These are phyloP conservation scores for Chesias legatella DNA, from an alignment of 2,888 invertebrate genomes.

Conservation along the genomic window DNA sequence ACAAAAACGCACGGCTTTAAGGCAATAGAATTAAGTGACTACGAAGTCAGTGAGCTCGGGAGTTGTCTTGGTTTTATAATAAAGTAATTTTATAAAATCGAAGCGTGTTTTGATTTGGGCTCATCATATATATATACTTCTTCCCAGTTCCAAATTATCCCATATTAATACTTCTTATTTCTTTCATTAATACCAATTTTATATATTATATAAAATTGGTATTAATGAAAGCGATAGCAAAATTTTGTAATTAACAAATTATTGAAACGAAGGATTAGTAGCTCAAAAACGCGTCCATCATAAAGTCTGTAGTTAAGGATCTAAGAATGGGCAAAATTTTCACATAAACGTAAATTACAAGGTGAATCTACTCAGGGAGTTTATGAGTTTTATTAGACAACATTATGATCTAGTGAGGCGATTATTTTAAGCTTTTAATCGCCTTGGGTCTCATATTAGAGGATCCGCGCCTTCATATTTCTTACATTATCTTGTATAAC, in stretches of 20 bases:
- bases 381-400: conserved; percentile 31
- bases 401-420: conserved; percentile 29
- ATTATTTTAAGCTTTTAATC: conserved; percentile 40
- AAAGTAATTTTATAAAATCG: too few species aligned
- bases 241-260: neutral
- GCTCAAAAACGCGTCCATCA: conserved; percentile 1
- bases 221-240: neutral
- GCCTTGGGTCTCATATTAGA: conserved; percentile 34
- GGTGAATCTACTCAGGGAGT: conserved; percentile 21
- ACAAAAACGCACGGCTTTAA: too few species aligned
- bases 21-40: too few species aligned
- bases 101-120: too few species aligned
- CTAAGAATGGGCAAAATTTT: conserved; percentile 1
- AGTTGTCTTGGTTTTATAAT: too few species aligned
- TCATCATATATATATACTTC: too few species aligned
- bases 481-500: conserved; percentile 34
- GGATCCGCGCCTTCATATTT: conserved; percentile 36
- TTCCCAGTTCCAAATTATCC: too few species aligned
- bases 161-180: too few species aligned
- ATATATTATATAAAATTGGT: too few species aligned
- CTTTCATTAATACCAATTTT: too few species aligned
- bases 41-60: too few species aligned
- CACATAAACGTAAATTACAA: conserved; percentile 22
- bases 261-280: too few species aligned
- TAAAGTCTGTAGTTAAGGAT: conserved; percentile 1